Evolutionary conservation across 1,140 invertebrate species (phyloP), one percentile per base, ranked within the genome.

Genomic region (Ceratitis capitata): DNA sequence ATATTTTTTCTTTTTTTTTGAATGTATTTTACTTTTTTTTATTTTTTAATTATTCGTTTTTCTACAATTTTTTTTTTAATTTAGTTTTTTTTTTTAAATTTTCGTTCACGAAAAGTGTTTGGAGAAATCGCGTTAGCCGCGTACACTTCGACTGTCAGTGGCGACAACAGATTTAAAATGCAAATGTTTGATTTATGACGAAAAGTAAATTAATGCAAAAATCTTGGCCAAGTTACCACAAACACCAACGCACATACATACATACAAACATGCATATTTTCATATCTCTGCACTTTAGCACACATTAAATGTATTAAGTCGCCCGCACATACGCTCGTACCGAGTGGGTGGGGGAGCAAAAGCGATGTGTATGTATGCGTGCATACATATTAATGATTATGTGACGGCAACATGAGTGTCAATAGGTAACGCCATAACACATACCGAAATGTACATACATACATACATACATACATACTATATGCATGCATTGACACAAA

Each of bases 121-220:
- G 10, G 7, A 49, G 53, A 39, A 51, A 26, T 3, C 82, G 82
- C 47, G 35, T 51, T 56, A 53, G 42, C 56, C 85, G n/a, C n/a
- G 85, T 84, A 69, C 47, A 78, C 58, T 84, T 58, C 49, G 74
- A 91, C 89, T 88, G 89, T 87, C 88, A 88, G 86, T 88, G 84
- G 87, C 89, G 89, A 91, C 90, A 89, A 89, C 89, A 91, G 91
- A 89, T 90, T 91, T 86, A 86, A 88, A 91, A 91, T 91, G 89
- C 88, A 91, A 91, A 91, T 91, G 91, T 91, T 91, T 91, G 88
- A 89, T 87, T 89, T 91, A 91, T 90, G 89, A 87, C 83, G 87
- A 86, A 85, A 45, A 35, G 84, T 85, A 85, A 85, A 85, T 85
- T 85, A 85, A 85, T 85, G 64, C 84, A 85, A 85, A 69, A 85